phyloP scores from a whole-genome alignment of 1,140 invertebrate species.

The Drosophila mayri region DNA sequence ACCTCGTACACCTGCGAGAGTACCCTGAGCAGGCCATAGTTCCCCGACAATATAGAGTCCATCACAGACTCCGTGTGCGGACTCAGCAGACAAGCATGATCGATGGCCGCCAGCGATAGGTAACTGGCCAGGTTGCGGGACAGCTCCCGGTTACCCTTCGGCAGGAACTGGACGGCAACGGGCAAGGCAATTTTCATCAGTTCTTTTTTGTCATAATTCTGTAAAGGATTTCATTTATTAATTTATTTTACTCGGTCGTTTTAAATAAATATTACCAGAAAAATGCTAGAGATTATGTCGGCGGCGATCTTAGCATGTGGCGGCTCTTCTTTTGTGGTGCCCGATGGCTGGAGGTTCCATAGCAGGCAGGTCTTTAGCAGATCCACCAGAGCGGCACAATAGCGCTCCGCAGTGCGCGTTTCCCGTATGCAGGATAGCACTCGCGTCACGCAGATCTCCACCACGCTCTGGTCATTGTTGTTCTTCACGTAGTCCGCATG shows the following conservation, averaged over 20 bases:
- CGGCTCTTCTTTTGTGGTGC: slow-evolving; percentile 92
- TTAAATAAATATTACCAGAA: slow-evolving; percentile 89
- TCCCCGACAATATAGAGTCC: slow-evolving; percentile 93
- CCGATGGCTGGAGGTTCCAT: slow-evolving; percentile 92
- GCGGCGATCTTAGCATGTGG: slow-evolving; percentile 98
- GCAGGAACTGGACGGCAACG: slow-evolving; percentile 95
- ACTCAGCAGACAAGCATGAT: slow-evolving; percentile 93
- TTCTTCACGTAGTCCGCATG: slow-evolving; percentile 92
- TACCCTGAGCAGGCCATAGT: slow-evolving; percentile 93
- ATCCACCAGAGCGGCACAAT: slow-evolving; percentile 92
- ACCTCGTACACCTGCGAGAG: slow-evolving; percentile 95
- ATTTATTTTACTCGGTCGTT: no score
- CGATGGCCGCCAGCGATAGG: slow-evolving; percentile 95
- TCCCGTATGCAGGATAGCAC: slow-evolving; percentile 96
- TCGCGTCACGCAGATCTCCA: slow-evolving; percentile 96
- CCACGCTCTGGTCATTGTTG: slow-evolving; percentile 96
- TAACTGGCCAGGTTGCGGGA: slow-evolving; percentile 96
- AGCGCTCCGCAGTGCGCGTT: slow-evolving; percentile 93
- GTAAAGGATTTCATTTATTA: neutral
- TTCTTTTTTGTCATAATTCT: slow-evolving; percentile 93
- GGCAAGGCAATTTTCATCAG: slow-evolving; percentile 96
- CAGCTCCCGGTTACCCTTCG: slow-evolving; percentile 95
- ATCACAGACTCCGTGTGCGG: slow-evolving; percentile 95
- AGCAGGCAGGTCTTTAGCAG: slow-evolving; percentile 94
- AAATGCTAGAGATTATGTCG: slow-evolving; percentile 97